Evolutionary conservation across 2,797 vertebrate genomes (phyloP).

Genomic region (Ctenochaetus hawaiiensis): DNA sequence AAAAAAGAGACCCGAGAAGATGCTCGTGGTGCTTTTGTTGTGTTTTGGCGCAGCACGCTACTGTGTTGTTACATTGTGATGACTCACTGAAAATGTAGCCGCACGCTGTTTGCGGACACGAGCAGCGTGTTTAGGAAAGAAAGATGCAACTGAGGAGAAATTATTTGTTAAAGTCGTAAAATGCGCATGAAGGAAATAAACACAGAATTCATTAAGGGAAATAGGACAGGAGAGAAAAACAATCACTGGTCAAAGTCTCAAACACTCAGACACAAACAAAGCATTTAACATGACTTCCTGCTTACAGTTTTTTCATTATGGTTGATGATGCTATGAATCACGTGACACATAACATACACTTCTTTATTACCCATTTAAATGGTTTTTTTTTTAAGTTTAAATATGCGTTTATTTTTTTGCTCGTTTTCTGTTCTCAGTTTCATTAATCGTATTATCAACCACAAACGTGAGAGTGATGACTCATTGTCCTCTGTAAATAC

Average conservation of each 20-base stretch:
- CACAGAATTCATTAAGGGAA: no score
- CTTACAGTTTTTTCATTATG: neutral
- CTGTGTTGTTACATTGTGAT: constrained; percentile 28
- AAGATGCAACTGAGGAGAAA: neutral
- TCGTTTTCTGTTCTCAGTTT: no score
- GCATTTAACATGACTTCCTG: neutral
- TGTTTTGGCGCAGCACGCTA: constrained; percentile 12
- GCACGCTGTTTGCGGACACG: neutral
- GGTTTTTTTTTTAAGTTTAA: no score
- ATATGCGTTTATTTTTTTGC: no score
- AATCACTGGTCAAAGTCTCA: neutral
- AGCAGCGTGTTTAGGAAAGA: neutral
- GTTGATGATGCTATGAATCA: neutral
- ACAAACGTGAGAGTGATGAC: constrained; percentile 53
- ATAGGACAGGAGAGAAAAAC: neutral
- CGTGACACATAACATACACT: neutral
- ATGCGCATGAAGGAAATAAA: no score
- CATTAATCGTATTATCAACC: neutral
- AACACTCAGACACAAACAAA: neutral
- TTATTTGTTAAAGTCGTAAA: no score
- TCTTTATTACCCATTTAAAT: neutral
- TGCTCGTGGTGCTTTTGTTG: constrained; percentile 18
- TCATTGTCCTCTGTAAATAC: constrained; percentile 34
- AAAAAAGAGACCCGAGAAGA: neutral
- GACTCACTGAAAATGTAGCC: constrained; percentile 36